Conservation (phyloP, 2,113 vertebrate genomes). For the Hippopotamus amphibius region DNA sequence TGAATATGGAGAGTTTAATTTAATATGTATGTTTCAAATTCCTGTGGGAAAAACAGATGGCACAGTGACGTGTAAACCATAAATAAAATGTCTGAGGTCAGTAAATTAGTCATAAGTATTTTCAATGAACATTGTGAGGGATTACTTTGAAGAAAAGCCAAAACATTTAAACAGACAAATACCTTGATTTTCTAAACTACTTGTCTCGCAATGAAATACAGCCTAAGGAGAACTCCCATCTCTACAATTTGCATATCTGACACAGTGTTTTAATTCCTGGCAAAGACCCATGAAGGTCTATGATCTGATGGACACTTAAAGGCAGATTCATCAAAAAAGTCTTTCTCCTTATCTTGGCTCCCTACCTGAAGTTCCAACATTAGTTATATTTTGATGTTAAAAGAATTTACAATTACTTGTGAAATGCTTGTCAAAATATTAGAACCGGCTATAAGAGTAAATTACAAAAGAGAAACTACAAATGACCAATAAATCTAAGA, state of each 20-base stretch:
- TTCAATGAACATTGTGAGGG: conserved; percentile 11
- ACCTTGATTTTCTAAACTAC: conserved; percentile 11
- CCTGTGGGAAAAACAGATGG: conserved; percentile 30
- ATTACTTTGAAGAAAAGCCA: conserved; percentile 14
- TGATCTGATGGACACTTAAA: not conserved
- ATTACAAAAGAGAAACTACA: conserved; percentile 7
- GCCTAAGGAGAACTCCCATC: not conserved
- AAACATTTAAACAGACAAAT: not conserved
- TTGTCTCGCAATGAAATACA: not conserved
- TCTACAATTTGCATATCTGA: not conserved
- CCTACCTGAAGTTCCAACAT: not conserved
- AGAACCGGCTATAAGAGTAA: not conserved
- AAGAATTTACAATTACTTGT: not conserved
- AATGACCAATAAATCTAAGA: not conserved
- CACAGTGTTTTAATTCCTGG: not conserved
- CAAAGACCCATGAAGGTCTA: not conserved
- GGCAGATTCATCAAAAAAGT: not conserved
- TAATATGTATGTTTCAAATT: conserved; percentile 48
- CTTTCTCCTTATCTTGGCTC: not conserved
- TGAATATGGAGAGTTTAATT: conserved; percentile 20
- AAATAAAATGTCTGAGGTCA: conserved; percentile 45
- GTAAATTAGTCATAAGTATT: conserved; percentile 47
- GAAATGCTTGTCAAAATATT: not conserved
- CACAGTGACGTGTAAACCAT: not conserved
- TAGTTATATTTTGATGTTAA: not conserved